Base-by-base conservation (phyloP, 2,797 vertebrate genomes). In the Malurus splendens region DNA sequence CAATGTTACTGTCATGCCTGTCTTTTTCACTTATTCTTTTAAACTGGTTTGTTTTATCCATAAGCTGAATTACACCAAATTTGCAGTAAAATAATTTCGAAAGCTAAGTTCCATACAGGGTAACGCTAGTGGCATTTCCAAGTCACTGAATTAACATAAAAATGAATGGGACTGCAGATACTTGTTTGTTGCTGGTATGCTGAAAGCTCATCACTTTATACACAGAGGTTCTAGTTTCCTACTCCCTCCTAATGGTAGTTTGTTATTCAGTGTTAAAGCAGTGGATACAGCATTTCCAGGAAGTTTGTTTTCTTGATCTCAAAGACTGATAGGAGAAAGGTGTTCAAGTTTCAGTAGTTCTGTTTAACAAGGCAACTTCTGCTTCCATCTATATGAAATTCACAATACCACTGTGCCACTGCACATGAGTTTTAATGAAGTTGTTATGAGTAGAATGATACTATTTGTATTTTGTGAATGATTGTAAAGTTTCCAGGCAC, bases 321-420 rank as follows among this genome's bases (percentile, higher is more conserved):
- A 8, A 38, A 72, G 62, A 51, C 44, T 72, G 66, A 47, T 75
- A 57, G 45, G 23, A 86, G 50, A 71, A 61, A 80, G 13, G 16
- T 47, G 20, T 80, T 86, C 24, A 33, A 27, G 56, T 88, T 93
- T 90, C 71, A 77, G 0, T 41, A 68, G 41, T 41, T 78, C 9
- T 18, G 33, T 86, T 87, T 75, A 45, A 23, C 3, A 7, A 82
- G 33, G 25, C 36, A 79, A 70, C 65, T 66, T 78, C 71, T 83
- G 9, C 77, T 66, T 86, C 41, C 9, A 0, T 48, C 62, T 32
- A 0, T 0, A 0, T 39, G 17, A 41, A 32, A 18, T 81, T 87
- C 65, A 51, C 51, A 60, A 4, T 64, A 55, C 17, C 7, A 16
- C 16, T 12, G 12, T 84, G 52, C n/a, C 12, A 30, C 75, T 52